Conservation (phyloP, 2,113 vertebrate species). For the Aphyosemion australe region DNA sequence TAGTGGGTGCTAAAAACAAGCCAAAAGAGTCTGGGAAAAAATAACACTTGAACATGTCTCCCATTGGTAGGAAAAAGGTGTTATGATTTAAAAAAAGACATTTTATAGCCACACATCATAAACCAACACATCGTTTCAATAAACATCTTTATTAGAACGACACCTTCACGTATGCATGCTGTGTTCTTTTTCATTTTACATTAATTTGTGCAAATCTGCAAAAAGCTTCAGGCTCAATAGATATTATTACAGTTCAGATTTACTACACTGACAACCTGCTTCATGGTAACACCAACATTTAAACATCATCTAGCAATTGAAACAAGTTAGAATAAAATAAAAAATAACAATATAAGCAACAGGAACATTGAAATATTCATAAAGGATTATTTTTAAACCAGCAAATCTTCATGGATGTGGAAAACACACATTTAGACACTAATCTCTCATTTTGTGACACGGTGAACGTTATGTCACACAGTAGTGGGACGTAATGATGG, state of each 20-base stretch:
- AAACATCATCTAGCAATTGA: slow-evolving; percentile 62
- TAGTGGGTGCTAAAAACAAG: too few relatives aligned
- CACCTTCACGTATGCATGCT: slow-evolving; percentile 38
- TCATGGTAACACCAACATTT: slow-evolving; percentile 24
- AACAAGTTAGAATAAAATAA: slow-evolving; percentile 18
- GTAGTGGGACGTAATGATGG: neutral
- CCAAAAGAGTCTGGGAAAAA: too few relatives aligned
- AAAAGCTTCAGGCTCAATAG: slow-evolving; percentile 24
- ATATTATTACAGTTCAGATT: slow-evolving; percentile 9
- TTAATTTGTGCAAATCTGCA: slow-evolving; percentile 52
- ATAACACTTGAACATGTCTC: too few relatives aligned
- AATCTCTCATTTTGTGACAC: slow-evolving; percentile 19
- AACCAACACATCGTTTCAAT: slow-evolving; percentile 23
- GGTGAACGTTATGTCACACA: slow-evolving; percentile 11
- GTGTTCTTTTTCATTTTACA: slow-evolving; percentile 12
- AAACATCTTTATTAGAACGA: slow-evolving; percentile 61
- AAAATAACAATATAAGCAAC: slow-evolving; percentile 33
- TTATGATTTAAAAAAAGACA: neutral
- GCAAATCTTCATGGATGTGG: slow-evolving; percentile 6
- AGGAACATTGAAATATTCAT: slow-evolving; percentile 50
- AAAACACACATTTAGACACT: slow-evolving; percentile 32
- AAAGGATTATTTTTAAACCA: slow-evolving; percentile 27
- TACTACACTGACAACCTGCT: slow-evolving; percentile 8
- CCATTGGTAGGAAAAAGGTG: too few relatives aligned
- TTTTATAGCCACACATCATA: neutral